Percentiles rank a stretch among this genome's conserved stretches.
Conservation (phyloP, 2,888 invertebrate genomes). For the Pilophorus perplexus region DNA sequence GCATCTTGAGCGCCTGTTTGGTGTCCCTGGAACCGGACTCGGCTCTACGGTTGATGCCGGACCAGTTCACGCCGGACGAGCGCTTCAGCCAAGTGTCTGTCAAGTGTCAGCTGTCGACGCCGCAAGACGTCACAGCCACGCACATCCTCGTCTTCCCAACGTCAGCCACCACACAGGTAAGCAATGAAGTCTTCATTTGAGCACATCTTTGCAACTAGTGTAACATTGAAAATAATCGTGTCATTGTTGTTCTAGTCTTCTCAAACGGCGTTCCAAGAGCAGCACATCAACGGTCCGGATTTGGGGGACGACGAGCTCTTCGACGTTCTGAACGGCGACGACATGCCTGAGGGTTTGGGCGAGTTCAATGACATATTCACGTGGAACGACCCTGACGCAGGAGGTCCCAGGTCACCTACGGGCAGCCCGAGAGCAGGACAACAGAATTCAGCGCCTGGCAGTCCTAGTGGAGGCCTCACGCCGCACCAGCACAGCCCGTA, state of each 20-base stretch:
- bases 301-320: slow-evolving; percentile 67
- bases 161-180: slow-evolving; percentile 88
- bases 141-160: slow-evolving; percentile 99
- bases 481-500: slow-evolving; percentile 57
- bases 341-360: slow-evolving; percentile 66
- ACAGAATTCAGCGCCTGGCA: slow-evolving; percentile 55
- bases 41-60: slow-evolving; percentile 85
- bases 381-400: slow-evolving; percentile 61
- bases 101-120: slow-evolving; percentile 88
- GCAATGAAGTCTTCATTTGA: no score
- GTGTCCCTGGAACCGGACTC: slow-evolving; percentile 92
- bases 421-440: slow-evolving; percentile 51
- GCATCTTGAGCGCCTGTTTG: slow-evolving; percentile 95
- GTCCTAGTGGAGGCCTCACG: slow-evolving; percentile 56
- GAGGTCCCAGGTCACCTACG: slow-evolving; percentile 59
- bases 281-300: slow-evolving; percentile 65
- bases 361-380: slow-evolving; percentile 76
- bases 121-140: slow-evolving; percentile 93
- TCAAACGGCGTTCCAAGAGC: slow-evolving; percentile 69
- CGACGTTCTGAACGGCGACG: slow-evolving; percentile 60
- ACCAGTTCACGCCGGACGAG: slow-evolving; percentile 94
- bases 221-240: not conserved
- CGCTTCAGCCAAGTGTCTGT: slow-evolving; percentile 82
- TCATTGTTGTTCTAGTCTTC: slow-evolving; percentile 58
- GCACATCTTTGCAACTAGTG: not conserved